A percentile compares a stretch with the other conserved stretches of the same genome.
phyloP scores from a whole-genome alignment of 1,140 invertebrate species.

The Caenorhabditis tropicalis region DNA sequence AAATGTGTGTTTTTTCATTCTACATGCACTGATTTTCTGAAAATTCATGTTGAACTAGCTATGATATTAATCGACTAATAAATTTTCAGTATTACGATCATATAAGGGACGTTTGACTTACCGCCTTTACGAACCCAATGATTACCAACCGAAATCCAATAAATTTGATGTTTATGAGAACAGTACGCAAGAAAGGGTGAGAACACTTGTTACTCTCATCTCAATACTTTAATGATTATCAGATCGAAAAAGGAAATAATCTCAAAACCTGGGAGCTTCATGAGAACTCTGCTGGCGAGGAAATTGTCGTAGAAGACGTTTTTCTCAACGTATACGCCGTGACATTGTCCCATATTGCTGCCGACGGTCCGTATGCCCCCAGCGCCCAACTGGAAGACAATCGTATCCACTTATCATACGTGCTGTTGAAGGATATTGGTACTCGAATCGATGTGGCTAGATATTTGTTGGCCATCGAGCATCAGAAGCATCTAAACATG shows the following conservation, averaged over 20 bases:
- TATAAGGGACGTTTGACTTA: slow-evolving; percentile 37
- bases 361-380: slow-evolving; percentile 35
- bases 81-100: neutral
- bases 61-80: too few species aligned
- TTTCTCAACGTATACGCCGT: slow-evolving; percentile 42
- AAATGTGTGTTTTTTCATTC: too few species aligned
- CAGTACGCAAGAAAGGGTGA: slow-evolving; percentile 28
- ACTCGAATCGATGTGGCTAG: slow-evolving; percentile 15
- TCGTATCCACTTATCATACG: slow-evolving; percentile 26
- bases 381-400: slow-evolving; percentile 41
- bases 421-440: slow-evolving; percentile 35
- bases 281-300: slow-evolving; percentile 32
- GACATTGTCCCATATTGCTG: slow-evolving; percentile 27
- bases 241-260: neutral
- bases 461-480: slow-evolving; percentile 38
- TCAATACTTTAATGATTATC: neutral
- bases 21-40: too few species aligned
- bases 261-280: slow-evolving; percentile 48
- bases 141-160: neutral
- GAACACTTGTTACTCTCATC: too few species aligned
- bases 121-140: neutral
- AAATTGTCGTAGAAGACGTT: slow-evolving; percentile 22
- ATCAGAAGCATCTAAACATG: slow-evolving; percentile 32
- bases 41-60: too few species aligned
- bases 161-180: slow-evolving; percentile 50